These are phyloP conservation scores for Pheosia gnoma DNA, from an alignment of 2,888 invertebrate genomes.

Conservation along the genomic window DNA sequence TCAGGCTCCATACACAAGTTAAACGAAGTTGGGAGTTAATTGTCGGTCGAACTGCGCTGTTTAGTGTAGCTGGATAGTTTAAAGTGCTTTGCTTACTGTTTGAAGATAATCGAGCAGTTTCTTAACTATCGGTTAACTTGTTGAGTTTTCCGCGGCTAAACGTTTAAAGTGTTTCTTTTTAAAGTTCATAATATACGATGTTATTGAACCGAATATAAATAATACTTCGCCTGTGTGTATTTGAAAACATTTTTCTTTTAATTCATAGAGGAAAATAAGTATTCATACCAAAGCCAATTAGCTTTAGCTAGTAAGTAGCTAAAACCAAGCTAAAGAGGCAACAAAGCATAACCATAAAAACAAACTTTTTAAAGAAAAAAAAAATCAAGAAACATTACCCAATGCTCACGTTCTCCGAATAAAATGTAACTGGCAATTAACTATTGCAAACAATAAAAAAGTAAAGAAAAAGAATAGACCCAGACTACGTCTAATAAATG, in stretches of 20 bases:
- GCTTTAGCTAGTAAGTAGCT: too few species aligned
- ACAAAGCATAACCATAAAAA: too few species aligned
- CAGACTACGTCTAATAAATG: constrained; percentile 32
- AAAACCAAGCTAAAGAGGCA: too few species aligned
- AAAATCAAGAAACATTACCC: not conserved
- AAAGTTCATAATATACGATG: not conserved
- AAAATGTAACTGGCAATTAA: constrained; percentile 14
- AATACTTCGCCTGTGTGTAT: too few species aligned
- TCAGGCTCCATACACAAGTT: constrained; percentile 32
- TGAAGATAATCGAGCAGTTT: constrained; percentile 35
- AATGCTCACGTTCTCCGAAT: not conserved
- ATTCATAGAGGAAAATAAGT: too few species aligned
- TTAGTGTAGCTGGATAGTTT: constrained; percentile 21
- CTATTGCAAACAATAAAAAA: constrained; percentile 9
- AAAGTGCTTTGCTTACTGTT: constrained; percentile 29
- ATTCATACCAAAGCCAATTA: too few species aligned
- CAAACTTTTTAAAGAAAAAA: not conserved
- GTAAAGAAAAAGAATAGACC: constrained; percentile 17
- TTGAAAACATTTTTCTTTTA: too few species aligned
- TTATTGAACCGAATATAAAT: not conserved
- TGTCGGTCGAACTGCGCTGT: constrained; percentile 40
- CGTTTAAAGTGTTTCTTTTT: not conserved
- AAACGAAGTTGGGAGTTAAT: constrained; percentile 39
- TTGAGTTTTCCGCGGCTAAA: not conserved
- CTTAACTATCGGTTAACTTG: constrained; percentile 23